Percentiles rank a stretch among this genome's conserved stretches.
Evolutionary conservation across 2,113 vertebrate genomes (phyloP).

Genomic region (Neomonachus schauinslandi): DNA sequence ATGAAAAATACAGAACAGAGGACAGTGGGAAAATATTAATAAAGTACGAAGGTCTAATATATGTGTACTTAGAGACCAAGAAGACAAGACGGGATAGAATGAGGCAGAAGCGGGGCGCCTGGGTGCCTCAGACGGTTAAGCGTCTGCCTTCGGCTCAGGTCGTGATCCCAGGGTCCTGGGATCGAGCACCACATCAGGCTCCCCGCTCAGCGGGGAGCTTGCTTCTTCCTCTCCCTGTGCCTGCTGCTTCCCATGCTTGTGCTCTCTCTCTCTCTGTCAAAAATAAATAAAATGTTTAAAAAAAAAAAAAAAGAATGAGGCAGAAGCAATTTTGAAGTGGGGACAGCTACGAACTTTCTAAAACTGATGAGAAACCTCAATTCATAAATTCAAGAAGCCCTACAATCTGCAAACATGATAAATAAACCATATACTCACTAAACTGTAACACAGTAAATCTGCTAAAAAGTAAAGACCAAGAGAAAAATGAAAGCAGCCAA

Average conservation of each 20-base stretch:
- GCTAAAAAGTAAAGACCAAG: not conserved
- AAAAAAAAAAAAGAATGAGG: too few relatives aligned
- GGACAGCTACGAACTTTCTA: not conserved
- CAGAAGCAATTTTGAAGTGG: not conserved
- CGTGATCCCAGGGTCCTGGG: too few relatives aligned
- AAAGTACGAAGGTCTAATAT: not conserved
- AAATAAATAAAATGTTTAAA: too few relatives aligned
- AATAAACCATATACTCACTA: not conserved
- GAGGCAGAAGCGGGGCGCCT: not conserved
- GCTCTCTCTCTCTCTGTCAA: too few relatives aligned
- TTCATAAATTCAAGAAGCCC: not conserved
- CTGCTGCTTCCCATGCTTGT: too few relatives aligned
- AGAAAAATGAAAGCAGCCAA: not conserved
- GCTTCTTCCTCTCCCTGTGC: too few relatives aligned
- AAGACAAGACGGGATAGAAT: not conserved
- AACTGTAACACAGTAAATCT: not conserved
- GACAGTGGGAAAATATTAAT: not conserved
- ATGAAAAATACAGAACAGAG: not conserved
- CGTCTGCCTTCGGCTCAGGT: too few relatives aligned
- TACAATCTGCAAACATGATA: not conserved
- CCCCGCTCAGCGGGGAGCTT: too few relatives aligned
- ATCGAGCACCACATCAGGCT: too few relatives aligned
- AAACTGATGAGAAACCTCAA: not conserved
- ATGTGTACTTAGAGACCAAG: not conserved
- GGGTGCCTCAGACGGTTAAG: too few relatives aligned